phyloP scores from a whole-genome alignment of 2,113 vertebrate genomes.

The Lophius piscatorius region DNA sequence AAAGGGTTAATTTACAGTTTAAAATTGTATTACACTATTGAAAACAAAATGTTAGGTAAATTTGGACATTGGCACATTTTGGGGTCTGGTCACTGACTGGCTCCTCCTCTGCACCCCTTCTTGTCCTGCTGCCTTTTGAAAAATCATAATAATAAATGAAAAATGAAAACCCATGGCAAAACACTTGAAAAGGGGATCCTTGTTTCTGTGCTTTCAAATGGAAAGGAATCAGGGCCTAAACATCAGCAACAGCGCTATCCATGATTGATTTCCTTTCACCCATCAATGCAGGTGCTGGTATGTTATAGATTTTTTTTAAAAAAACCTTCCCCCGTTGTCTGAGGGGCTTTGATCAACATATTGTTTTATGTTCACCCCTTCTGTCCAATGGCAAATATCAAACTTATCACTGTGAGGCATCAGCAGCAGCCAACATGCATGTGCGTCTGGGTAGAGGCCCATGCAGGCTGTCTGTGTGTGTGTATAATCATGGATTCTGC shows the following conservation, averaged over 20 bases:
- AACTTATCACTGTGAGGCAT: conserved; percentile 59
- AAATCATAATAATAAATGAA: conserved; percentile 8
- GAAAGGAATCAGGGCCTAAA: conserved; percentile 13
- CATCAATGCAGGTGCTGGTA: conserved; percentile 59
- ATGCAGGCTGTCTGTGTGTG: conserved; percentile 38
- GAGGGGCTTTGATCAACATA: conserved; percentile 51
- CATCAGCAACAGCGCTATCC: conserved; percentile 23
- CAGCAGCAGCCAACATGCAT: conserved; percentile 55
- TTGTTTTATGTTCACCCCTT: conserved; percentile 41
- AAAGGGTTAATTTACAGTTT: neutral
- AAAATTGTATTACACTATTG: too few species aligned
- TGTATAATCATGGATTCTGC: conserved; percentile 3
- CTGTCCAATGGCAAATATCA: conserved; percentile 25
- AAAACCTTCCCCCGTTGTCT: conserved; percentile 8
- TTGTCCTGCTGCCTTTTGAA: conserved; percentile 6
- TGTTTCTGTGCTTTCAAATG: conserved; percentile 43
- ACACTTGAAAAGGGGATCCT: conserved; percentile 22
- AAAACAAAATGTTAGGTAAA: too few species aligned
- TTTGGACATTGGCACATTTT: too few species aligned
- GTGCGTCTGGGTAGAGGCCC: conserved; percentile 8
- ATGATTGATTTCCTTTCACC: conserved; percentile 54
- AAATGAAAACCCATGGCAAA: conserved; percentile 20
- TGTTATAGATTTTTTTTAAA: conserved; percentile 12
- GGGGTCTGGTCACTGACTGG: neutral
- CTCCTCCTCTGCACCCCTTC: neutral